Evolutionary conservation across 2,888 invertebrate species (phyloP), one percentile per base, ranked within the genome.

Genomic region (Parthenolecanium corni): DNA sequence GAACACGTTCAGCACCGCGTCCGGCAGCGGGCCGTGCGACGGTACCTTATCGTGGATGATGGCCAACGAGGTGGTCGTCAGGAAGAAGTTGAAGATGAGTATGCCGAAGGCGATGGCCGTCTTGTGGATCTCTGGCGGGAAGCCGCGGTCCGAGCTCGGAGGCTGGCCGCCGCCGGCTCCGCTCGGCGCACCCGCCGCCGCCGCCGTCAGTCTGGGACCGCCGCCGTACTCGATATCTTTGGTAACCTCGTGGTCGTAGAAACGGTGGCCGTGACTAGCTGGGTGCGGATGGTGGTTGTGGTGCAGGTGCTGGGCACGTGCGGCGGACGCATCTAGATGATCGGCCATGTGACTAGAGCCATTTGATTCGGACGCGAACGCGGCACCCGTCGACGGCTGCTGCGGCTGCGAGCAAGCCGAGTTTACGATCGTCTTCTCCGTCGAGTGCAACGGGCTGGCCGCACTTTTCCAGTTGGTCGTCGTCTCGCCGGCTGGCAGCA

Each of bases 1-100:
- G 66, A 90, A 79, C 73, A 84, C 82, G 74, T 89, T 87, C 69
- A 92, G 80, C 71, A 90, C 79, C 67, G 88, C 78, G 75, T 93
- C 93, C 64, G 87, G 87, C 69, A 93, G 81, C 62, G 91, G 91
- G 64, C 79, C 78, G 71, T 85, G 84, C 6, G 77, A 77, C n/a
- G 92, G 92, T 69, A 92, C 82, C 68, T 86, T 80, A 74, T 93
- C 91, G 76, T 93, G 92, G 65, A 90, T 86, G 72, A 89, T 76
- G 68, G 90, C 86, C 70, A 92, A 79, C 63, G 89, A 86, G 71
- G 83, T 76, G 65, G 83, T 80, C 66, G 83, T 82, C 68, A 82
- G 70, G 68, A 83, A 74, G 71, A 83, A 82, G 74, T 80, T 82
- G 68, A 80, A 76, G 69, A 77, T 74, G 74, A 83, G 76, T 69